These are phyloP conservation scores for Timandra comae DNA, from an alignment of 2,888 invertebrate genomes.

Conservation along the genomic window DNA sequence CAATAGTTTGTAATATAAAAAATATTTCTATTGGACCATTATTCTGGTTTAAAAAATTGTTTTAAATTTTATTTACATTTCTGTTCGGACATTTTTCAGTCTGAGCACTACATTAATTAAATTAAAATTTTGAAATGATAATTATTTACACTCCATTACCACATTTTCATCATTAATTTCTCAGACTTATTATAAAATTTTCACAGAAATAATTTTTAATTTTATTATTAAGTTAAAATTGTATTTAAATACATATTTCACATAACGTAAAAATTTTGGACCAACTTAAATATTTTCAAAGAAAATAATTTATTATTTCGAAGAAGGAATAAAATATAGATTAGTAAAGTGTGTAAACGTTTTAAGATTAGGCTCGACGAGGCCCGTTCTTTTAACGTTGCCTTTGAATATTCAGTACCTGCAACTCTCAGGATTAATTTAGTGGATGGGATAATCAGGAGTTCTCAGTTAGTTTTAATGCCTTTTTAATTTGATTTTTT, in stretches of 20 bases:
- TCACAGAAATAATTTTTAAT: too few relatives aligned
- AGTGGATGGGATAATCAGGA: slow-evolving; percentile 44
- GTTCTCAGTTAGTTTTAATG: slow-evolving; percentile 42
- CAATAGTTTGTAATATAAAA: too few relatives aligned
- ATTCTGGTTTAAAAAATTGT: too few relatives aligned
- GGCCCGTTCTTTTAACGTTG: slow-evolving; percentile 18
- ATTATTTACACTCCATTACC: too few relatives aligned
- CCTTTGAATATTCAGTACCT: slow-evolving; percentile 52
- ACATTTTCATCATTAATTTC: too few relatives aligned
- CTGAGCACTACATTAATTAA: too few relatives aligned
- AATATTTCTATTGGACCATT: too few relatives aligned
- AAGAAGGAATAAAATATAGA: background rate
- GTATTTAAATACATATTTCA: background rate
- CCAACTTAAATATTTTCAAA: background rate
- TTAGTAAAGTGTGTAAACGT: background rate
- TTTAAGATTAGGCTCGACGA: slow-evolving; percentile 1
- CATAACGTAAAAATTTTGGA: background rate
- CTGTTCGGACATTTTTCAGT: too few relatives aligned
- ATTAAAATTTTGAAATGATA: too few relatives aligned
- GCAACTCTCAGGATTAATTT: slow-evolving; percentile 45
- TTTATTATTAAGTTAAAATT: too few relatives aligned
- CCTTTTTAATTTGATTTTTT: slow-evolving; percentile 30
- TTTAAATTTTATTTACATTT: too few relatives aligned
- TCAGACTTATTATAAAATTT: too few relatives aligned
- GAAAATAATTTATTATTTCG: background rate